Percentiles rank a stretch among this genome's conserved stretches.
These are phyloP conservation scores for Lithodes maja DNA, from an alignment of 2,888 invertebrate genomes.

Conservation along the genomic window DNA sequence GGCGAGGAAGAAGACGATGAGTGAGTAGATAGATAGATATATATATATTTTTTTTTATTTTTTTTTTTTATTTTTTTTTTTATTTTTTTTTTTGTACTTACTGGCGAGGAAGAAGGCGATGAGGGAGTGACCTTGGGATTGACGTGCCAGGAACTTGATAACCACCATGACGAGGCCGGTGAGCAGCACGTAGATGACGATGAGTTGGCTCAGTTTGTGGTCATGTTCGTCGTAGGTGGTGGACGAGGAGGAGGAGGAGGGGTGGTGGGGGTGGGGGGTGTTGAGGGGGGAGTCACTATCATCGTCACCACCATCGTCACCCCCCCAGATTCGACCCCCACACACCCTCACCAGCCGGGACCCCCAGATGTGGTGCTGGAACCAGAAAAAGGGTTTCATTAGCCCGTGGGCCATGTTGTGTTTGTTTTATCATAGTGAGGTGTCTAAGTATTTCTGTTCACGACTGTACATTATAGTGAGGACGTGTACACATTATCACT, in stretches of 20 bases:
- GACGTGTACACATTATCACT: background rate
- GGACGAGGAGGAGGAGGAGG: background rate
- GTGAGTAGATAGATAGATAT: background rate
- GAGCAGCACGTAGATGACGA: conserved; percentile 22
- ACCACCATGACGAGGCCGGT: conserved; percentile 25
- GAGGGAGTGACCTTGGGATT: background rate
- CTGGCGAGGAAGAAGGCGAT: conserved; percentile 6
- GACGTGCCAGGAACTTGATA: conserved; percentile 21
- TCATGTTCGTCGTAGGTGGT: conserved; percentile 6
- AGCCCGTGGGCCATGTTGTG: no score
- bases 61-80: no score
- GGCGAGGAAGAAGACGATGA: conserved; percentile 9
- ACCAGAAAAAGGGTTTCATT: no score
- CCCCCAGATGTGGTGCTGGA: conserved; percentile 31
- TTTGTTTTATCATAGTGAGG: no score
- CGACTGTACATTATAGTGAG: no score
- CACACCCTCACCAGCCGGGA: conserved; percentile 12
- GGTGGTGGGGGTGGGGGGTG: no score
- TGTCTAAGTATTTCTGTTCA: no score
- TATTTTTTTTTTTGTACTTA: background rate
- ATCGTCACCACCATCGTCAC: background rate
- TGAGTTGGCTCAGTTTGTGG: conserved; percentile 14
- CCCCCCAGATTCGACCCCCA: no score
- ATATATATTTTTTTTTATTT: no score
- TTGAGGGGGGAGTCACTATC: background rate